A percentile compares a stretch with the other conserved stretches of the same genome.
Conservation (phyloP, 2,113 vertebrate species). For the Alethe diademata region DNA sequence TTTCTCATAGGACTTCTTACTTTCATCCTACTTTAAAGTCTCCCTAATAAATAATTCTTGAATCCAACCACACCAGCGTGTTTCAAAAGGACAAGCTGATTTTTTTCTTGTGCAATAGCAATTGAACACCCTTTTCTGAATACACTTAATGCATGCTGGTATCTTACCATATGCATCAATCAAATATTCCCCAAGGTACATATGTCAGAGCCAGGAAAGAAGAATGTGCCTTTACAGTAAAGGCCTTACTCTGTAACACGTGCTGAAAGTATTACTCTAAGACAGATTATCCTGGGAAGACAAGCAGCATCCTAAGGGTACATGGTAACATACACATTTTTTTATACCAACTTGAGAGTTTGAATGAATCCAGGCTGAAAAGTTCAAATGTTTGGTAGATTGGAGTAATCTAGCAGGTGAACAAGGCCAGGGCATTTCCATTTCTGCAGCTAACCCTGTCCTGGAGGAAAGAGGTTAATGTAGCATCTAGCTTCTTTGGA, state of each 20-base stretch:
- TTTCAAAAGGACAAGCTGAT: slow-evolving; percentile 3
- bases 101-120: not conserved
- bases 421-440: not conserved
- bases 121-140: not conserved
- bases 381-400: not conserved
- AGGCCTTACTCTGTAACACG: not conserved
- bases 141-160: not conserved
- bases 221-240: not conserved
- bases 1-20: slow-evolving; percentile 16
- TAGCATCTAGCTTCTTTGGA: not conserved
- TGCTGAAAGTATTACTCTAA: not conserved
- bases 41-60: slow-evolving; percentile 9
- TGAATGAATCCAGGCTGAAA: not conserved
- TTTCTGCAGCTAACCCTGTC: not conserved
- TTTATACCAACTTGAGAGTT: not conserved
- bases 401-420: not conserved
- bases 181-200: not conserved
- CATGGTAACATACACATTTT: not conserved
- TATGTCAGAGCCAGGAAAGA: not conserved
- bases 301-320: not conserved
- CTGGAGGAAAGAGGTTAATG: not conserved
- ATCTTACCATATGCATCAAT: not conserved
- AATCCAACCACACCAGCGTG: not conserved
- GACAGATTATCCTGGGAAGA: not conserved
- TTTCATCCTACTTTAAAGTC: slow-evolving; percentile 14